phyloP scores from a whole-genome alignment of 37 sponge, comb jelly and placozoan genomes.

The Agelas oroides region DNA sequence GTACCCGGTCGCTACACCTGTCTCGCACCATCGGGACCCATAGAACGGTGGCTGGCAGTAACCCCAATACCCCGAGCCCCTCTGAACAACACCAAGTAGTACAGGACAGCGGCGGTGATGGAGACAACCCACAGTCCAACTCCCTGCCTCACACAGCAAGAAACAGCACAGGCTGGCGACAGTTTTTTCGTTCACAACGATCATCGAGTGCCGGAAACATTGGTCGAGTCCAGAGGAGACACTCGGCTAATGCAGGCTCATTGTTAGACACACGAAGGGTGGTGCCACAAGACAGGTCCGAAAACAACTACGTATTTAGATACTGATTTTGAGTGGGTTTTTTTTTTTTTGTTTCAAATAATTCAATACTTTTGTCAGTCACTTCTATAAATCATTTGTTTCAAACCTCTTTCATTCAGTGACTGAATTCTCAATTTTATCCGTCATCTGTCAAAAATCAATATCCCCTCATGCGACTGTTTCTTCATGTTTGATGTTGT shows the following conservation, averaged over 20 bases:
- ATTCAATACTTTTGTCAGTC: too few species aligned
- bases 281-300: background rate
- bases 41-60: background rate
- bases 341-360: too few species aligned
- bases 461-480: too few species aligned
- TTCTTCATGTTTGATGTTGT: too few species aligned
- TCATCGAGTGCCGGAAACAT: constrained; percentile 61
- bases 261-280: constrained; percentile 8
- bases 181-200: constrained; percentile 47
- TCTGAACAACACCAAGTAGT: background rate
- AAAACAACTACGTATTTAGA: constrained; percentile 48
- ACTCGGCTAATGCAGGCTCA: constrained; percentile 56
- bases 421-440: too few species aligned
- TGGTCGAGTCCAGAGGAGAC: constrained; percentile 52
- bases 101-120: too few species aligned
- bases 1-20: constrained; percentile 44
- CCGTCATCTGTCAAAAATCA: too few species aligned
- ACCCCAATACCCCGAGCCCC: background rate
- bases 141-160: constrained; percentile 39
- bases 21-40: constrained; percentile 10
- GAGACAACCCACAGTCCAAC: background rate
- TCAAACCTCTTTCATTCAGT: too few species aligned
- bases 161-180: constrained; percentile 25
- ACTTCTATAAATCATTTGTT: too few species aligned
- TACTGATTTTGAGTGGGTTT: constrained; percentile 11